Conservation (phyloP, 37 sponge, comb jelly and placozoan genomes). For the Theonella swinhoei region DNA sequence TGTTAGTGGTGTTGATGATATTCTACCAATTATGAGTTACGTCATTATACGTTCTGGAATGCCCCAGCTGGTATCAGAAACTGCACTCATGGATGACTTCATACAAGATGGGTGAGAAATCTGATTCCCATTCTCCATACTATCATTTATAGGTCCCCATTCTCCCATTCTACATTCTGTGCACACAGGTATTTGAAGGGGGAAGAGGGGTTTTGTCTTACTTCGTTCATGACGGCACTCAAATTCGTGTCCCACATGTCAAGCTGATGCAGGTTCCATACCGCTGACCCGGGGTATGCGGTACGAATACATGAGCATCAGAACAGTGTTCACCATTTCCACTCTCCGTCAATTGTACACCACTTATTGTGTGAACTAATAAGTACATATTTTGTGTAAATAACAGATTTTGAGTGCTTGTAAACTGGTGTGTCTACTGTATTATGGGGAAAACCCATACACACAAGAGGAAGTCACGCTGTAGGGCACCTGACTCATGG, state of each 20-base stretch:
- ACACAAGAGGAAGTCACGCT: too few species aligned
- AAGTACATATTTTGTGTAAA: too few species aligned
- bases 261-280: too few species aligned
- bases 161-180: not conserved
- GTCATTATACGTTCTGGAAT: constrained; percentile 62
- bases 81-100: constrained; percentile 83
- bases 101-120: constrained; percentile 77
- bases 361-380: too few species aligned
- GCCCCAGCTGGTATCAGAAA: constrained; percentile 86
- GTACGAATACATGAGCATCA: too few species aligned
- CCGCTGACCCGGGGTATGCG: too few species aligned
- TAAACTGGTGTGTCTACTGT: too few species aligned
- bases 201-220: constrained; percentile 94
- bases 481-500: too few species aligned
- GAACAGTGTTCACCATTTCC: too few species aligned
- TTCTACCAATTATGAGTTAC: constrained; percentile 89
- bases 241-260: constrained; percentile 51
- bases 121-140: not conserved
- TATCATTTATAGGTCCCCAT: not conserved
- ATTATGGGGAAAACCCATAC: too few species aligned
- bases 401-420: too few species aligned
- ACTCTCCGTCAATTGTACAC: too few species aligned
- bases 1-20: constrained; percentile 87
- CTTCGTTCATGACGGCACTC: constrained; percentile 87
- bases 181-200: constrained; percentile 74